Base-by-base conservation (phyloP, 2,113 vertebrate species). In the Phasianus colchicus region DNA sequence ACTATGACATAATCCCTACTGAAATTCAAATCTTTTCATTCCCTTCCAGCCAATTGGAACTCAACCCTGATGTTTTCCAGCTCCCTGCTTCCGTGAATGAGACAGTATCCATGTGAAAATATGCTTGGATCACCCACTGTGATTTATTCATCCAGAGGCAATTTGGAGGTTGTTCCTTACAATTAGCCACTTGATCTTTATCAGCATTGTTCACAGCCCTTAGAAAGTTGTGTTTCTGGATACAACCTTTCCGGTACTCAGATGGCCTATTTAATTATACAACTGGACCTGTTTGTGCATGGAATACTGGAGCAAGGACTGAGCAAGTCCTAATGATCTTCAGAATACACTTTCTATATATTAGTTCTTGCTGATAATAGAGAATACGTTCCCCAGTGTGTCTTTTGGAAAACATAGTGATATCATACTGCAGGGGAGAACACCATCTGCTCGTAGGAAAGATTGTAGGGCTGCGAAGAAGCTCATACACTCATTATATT, bases 171-270 rank as follows among this genome's bases (percentile, higher is more conserved):
- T 95, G 90, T 88, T 96, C 92, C 96, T 97, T 95, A 97, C 95
- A 97, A 97, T 98, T 97, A 98, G 93, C 95, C 96, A 96, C 96
- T 98, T 97, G 97, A 98, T 98, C 96, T 98, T 98, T 97, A 98
- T 98, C 97, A 97, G 92, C 82, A 95, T 98, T 98, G 96, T 97
- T 96, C 91, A 74, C 84, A 89, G 94, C 70, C 92, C 94, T 95
- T 84, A 93, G 94, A 95, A 97, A 95, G 93, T 95, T 77, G 80
- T 94, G 96, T 95, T 94, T 97, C 93, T 89, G 64, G 95, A 94
- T 87, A 88, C 90, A 93, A 95, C 80, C 94, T 96, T 97, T 97
- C 97, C 81, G 52, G 96, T 92, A 61, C 94, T 97, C 93, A 81
- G 88, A 96, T 93, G 95, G 80, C 97, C 97, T 96, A 87, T 90